Evolutionary conservation across 2,888 invertebrate species (phyloP), one percentile per base, ranked within the genome.

Genomic region (Drosophila infuscata): DNA sequence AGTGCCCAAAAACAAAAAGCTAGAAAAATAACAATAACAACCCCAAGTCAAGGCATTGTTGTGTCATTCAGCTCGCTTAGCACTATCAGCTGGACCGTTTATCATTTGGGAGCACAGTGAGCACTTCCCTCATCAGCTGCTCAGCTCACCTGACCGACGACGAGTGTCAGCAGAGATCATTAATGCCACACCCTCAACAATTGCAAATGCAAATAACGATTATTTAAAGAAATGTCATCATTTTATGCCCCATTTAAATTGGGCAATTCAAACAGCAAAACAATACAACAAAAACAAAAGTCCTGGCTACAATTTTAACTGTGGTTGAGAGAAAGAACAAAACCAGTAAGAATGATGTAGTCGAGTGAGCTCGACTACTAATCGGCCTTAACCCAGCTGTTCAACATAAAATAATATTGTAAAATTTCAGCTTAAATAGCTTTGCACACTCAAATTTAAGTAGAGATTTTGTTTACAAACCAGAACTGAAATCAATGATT

Each of bases 11-110:
- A 29, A 51, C 17, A 46, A 30, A 20, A 15, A 57, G 20, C 29
- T 32, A 53, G 5, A 41, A 25, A 30, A 33, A 38, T 30, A 49
- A 33, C 41, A 61, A 36, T 7, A 57, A 53, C 54, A 63, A 46
- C 20, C 52, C 15, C 30, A 41, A 11, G 11, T 35, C 33, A 30
- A 29, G 53, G 35, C 20, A 43, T 72, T 81, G 79, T 81, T 66
- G 49, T 52, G 60, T 59, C 49, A 64, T 76, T 74, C 79, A 67
- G 74, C 70, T 70, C 66, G 69, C 78, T 85, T 82, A 74, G 83
- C 70, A 70, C 74, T 86, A 87, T 87, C 86, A 88, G 77, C 54
- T 53, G 41, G 59, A 69, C 82, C 79, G 90, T 87, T 90, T 85
- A 77, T 87, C 86, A 87, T 86, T 79, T 62, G 60, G 68, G 69